These are phyloP conservation scores for Porites evermanni DNA, from an alignment of 92 coral and sea anemone genomes.

Conservation along the genomic window DNA sequence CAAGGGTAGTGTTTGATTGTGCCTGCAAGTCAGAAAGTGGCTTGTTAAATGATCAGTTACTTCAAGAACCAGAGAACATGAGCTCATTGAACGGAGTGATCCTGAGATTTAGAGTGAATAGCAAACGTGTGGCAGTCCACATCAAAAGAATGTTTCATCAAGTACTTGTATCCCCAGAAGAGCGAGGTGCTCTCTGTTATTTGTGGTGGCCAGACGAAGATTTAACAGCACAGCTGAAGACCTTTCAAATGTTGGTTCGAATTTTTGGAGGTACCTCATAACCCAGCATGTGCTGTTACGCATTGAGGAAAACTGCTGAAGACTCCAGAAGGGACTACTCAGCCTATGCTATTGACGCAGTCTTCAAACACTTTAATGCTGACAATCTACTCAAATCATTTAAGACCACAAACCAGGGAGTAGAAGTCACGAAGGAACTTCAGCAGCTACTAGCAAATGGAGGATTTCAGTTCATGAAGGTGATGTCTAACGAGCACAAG, in stretches of 20 bases:
- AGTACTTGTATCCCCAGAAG: conserved; percentile 74
- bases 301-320: conserved; percentile 54
- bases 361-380: conserved; percentile 57
- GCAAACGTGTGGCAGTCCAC: conserved; percentile 66
- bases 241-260: conserved; percentile 26
- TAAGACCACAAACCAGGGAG: conserved; percentile 55
- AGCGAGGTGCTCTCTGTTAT: conserved; percentile 71
- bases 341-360: conserved; percentile 51
- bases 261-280: conserved; percentile 71
- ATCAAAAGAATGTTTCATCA: conserved; percentile 74
- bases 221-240: too few relatives aligned
- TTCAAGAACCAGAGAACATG: conserved; percentile 74
- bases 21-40: conserved; percentile 64
- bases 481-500: conserved; percentile 61
- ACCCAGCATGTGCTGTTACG: conserved; percentile 69
- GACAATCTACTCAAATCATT: conserved; percentile 71
- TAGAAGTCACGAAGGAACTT: conserved; percentile 56
- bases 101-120: conserved; percentile 60
- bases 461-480: conserved; percentile 66
- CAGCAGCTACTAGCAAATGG: conserved; percentile 50
- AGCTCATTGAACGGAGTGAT: conserved; percentile 71
- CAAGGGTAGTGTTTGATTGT: conserved; percentile 78
- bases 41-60: conserved; percentile 68
- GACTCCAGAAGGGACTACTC: conserved; percentile 57
- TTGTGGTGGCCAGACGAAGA: conserved; percentile 33